These are phyloP conservation scores for Benthosema pterotum DNA, from an alignment of 2,797 vertebrate species.

Conservation along the genomic window DNA sequence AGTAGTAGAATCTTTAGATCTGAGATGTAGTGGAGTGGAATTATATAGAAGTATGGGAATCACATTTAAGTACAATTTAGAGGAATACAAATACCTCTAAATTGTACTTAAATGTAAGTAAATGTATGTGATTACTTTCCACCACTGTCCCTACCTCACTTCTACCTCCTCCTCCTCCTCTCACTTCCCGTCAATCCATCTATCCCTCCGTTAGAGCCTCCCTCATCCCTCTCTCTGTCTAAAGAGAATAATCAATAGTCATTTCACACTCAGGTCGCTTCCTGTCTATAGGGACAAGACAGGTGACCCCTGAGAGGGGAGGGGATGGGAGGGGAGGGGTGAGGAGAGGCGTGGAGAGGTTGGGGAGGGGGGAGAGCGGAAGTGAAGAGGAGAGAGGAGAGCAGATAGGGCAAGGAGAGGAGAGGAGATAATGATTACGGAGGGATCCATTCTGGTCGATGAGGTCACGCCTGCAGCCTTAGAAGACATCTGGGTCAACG, in stretches of 20 bases:
- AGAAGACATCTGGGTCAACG: conserved; percentile 18
- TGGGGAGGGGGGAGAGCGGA: conserved; percentile 20
- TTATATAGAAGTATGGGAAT: no score
- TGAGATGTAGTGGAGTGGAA: no score
- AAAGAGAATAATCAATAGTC: conserved; percentile 75
- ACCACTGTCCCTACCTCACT: neutral
- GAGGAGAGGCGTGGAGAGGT: conserved; percentile 43
- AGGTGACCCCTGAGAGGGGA: conserved; percentile 48
- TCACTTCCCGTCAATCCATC: neutral
- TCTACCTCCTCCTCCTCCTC: conserved; percentile 12
- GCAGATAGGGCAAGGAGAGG: neutral
- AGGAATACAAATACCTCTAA: no score
- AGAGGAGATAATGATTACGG: conserved; percentile 3
- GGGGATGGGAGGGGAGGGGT: conserved; percentile 44
- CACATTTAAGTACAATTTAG: no score
- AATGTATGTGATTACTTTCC: no score
- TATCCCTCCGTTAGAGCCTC: conserved; percentile 6
- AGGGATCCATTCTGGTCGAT: neutral
- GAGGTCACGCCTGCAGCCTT: neutral
- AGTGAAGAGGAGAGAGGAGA: neutral
- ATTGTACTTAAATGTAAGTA: no score
- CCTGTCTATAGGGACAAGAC: conserved; percentile 49
- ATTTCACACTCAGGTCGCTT: conserved; percentile 65
- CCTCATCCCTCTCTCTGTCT: conserved; percentile 18
- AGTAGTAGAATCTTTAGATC: no score